These are phyloP conservation scores for Tenthredo mesomela DNA, from an alignment of 2,888 invertebrate species.

Conservation along the genomic window DNA sequence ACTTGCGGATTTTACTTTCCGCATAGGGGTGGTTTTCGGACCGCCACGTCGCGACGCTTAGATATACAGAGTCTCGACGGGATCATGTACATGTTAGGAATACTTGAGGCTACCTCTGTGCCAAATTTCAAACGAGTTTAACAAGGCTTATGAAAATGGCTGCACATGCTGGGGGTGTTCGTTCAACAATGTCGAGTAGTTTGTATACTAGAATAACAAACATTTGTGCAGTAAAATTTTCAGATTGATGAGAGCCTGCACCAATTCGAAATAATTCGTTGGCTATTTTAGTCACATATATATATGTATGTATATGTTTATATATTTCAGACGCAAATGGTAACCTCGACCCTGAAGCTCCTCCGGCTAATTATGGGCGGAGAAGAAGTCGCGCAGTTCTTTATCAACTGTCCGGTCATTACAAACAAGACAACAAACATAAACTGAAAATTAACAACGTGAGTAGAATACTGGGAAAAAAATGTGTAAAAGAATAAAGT, in stretches of 20 bases:
- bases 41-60: neutral
- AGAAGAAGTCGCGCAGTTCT: constrained; percentile 96
- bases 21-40: neutral
- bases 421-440: constrained; percentile 96
- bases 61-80: neutral
- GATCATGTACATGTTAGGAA: neutral
- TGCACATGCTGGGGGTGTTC: neutral
- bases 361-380: constrained; percentile 93
- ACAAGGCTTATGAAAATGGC: neutral
- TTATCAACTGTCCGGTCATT: constrained; percentile 98
- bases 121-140: neutral
- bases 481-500: neutral
- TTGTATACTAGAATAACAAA: neutral
- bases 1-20: neutral
- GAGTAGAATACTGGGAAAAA: constrained; percentile 79
- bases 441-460: constrained; percentile 97
- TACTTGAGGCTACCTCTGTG: neutral
- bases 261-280: neutral
- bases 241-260: neutral
- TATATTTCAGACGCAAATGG: constrained; percentile 88
- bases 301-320: neutral
- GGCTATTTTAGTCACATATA: neutral
- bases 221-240: neutral
- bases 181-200: neutral
- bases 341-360: constrained; percentile 85